These are phyloP conservation scores for Acridotheres tristis DNA, from an alignment of 2,797 vertebrate species.

Conservation along the genomic window DNA sequence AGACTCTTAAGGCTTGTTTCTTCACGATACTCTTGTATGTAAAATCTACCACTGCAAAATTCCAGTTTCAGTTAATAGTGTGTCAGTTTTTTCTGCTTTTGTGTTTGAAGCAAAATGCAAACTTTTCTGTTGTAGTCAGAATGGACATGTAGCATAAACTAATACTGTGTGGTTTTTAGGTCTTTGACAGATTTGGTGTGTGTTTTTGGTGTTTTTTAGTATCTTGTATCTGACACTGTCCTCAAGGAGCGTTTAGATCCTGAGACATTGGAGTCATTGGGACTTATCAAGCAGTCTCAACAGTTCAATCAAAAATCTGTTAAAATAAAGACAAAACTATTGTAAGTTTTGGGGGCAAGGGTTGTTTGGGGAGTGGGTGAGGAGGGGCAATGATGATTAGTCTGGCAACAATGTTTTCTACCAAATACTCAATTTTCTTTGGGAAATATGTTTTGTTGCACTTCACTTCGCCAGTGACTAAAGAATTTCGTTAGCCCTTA, in stretches of 20 bases:
- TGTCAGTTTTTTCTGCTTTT: background rate
- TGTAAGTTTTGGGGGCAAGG: constrained; percentile 83
- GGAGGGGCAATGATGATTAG: background rate
- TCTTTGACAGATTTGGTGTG: constrained; percentile 1
- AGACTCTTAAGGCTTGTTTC: background rate
- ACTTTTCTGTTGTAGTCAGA: background rate
- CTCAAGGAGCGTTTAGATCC: constrained; percentile 96
- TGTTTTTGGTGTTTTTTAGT: constrained; percentile 77
- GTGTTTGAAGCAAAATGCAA: background rate
- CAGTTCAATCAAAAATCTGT: constrained; percentile 99
- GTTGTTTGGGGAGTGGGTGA: background rate
- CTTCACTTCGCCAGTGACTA: background rate
- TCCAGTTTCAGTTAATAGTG: background rate
- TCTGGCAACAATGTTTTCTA: background rate
- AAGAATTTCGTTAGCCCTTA: background rate
- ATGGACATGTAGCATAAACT: background rate
- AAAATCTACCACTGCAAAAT: background rate
- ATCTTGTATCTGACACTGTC: constrained; percentile 92
- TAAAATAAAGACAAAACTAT: constrained; percentile 99
- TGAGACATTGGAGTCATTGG: constrained; percentile 95
- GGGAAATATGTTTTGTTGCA: background rate
- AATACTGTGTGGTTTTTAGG: background rate
- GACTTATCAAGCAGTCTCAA: constrained; percentile 97
- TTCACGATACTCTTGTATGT: background rate
- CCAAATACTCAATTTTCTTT: background rate